Conservation (phyloP, 1,140 invertebrate genomes). For the Sitophilus oryzae region DNA sequence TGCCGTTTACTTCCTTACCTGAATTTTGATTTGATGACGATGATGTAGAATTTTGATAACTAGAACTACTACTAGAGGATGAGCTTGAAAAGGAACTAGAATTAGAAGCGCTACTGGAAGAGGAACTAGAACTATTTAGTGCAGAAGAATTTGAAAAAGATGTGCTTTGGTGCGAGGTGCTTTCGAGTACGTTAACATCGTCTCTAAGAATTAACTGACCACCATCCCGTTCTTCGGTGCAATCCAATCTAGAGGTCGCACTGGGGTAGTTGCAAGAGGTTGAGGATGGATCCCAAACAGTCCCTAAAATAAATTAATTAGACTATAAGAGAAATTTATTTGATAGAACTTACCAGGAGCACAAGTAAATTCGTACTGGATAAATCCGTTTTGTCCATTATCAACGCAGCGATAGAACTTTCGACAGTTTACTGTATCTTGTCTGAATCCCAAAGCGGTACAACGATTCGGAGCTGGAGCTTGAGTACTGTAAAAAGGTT, state of each 20-base stretch:
- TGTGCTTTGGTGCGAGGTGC: conserved; percentile 19
- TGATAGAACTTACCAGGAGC: conserved; percentile 42
- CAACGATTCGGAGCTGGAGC: conserved; percentile 40
- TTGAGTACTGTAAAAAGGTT: conserved; percentile 14
- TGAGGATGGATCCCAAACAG: conserved; percentile 54
- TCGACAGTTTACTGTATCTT: conserved; percentile 53
- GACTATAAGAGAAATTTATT: background rate
- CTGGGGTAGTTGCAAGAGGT: conserved; percentile 56
- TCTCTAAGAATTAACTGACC: conserved; percentile 21
- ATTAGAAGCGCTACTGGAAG: conserved; percentile 14
- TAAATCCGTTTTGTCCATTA: conserved; percentile 45
- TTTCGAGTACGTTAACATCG: conserved; percentile 11
- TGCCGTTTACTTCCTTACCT: conserved; percentile 17
- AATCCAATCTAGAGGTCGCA: conserved; percentile 50
- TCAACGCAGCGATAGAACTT: conserved; percentile 57
- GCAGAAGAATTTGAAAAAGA: conserved; percentile 18
- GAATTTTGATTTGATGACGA: conserved; percentile 12
- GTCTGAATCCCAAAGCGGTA: conserved; percentile 51
- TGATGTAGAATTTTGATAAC: conserved; percentile 16
- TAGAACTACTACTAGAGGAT: conserved; percentile 22
- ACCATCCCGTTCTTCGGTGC: conserved; percentile 27
- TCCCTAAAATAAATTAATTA: conserved; percentile 38
- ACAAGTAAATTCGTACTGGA: conserved; percentile 57
- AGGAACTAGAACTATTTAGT: conserved; percentile 19
- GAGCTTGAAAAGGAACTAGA: conserved; percentile 12